These are phyloP conservation scores for Virgularia gustaviana DNA, from an alignment of 92 coral and sea anemone genomes.

Conservation along the genomic window DNA sequence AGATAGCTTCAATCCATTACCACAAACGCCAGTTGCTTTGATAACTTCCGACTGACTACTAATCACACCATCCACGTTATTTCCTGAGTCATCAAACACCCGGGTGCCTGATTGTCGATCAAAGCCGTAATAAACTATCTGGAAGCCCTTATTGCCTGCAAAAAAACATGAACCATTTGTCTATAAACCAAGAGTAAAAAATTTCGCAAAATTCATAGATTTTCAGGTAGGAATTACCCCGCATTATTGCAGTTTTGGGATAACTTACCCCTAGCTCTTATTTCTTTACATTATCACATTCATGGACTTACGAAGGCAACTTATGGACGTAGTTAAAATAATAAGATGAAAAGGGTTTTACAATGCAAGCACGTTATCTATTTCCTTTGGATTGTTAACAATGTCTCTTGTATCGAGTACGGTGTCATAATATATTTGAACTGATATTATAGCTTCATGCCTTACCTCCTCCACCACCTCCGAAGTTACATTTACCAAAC, in stretches of 20 bases:
- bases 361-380: too few species aligned
- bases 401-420: not conserved
- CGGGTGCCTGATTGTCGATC: constrained; percentile 86
- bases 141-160: constrained; percentile 32
- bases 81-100: constrained; percentile 93
- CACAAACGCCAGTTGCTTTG: constrained; percentile 85
- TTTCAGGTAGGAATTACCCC: too few species aligned
- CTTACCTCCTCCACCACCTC: constrained; percentile 69
- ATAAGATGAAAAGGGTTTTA: too few species aligned
- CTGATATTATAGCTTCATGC: not conserved
- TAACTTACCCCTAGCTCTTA: too few species aligned
- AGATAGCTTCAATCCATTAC: constrained; percentile 67
- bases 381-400: too few species aligned
- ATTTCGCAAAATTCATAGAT: too few species aligned
- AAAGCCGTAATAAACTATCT: constrained; percentile 77
- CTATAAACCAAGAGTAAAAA: too few species aligned
- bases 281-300: too few species aligned
- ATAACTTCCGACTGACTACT: constrained; percentile 78
- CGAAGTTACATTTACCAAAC: constrained; percentile 84
- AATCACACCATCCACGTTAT: constrained; percentile 63
- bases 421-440: not conserved
- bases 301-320: too few species aligned
- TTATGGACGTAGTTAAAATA: too few species aligned
- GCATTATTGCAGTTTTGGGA: too few species aligned
- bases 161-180: not conserved